A percentile compares a stretch with the other conserved stretches of the same genome.
Evolutionary conservation across 2,797 vertebrate genomes (phyloP).

Genomic region (Acestrorhynchus altus): DNA sequence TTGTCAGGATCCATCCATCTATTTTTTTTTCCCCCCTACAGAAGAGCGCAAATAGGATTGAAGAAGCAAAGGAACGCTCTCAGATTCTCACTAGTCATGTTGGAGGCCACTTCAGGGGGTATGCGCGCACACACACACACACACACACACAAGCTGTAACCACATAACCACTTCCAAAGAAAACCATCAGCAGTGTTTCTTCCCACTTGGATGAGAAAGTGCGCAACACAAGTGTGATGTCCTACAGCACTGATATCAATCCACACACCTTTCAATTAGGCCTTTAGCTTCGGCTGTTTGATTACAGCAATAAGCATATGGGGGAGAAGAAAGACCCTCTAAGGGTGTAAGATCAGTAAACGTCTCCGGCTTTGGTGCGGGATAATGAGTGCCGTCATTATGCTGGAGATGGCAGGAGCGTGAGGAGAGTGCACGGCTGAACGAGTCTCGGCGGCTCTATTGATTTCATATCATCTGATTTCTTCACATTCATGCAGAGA

Average conservation of each 20-base stretch:
- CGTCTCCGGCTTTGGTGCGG: not conserved
- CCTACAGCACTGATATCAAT: constrained; percentile 22
- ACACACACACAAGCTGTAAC: not conserved
- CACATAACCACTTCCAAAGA: constrained; percentile 37
- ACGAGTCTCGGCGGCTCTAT: not conserved
- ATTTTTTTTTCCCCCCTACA: constrained; percentile 29
- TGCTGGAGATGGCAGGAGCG: not conserved
- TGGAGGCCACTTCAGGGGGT: constrained; percentile 45
- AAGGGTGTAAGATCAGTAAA: constrained; percentile 30
- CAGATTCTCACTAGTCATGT: constrained; percentile 32
- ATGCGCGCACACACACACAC: constrained; percentile 3
- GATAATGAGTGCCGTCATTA: constrained; percentile 14
- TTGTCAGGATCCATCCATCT: constrained; percentile 11
- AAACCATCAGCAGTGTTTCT: constrained; percentile 41
- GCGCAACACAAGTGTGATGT: constrained; percentile 18
- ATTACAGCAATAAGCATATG: constrained; percentile 49
- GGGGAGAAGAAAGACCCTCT: constrained; percentile 27
- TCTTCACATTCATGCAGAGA: not conserved
- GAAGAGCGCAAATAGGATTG: constrained; percentile 38
- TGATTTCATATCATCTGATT: constrained; percentile 5
- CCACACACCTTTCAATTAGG: constrained; percentile 49
- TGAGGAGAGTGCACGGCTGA: not conserved
- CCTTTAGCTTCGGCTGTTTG: constrained; percentile 42
- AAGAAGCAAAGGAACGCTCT: constrained; percentile 50
- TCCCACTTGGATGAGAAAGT: constrained; percentile 4